Conservation (phyloP, 2,888 invertebrate species). For the Lycaena phlaeas region DNA sequence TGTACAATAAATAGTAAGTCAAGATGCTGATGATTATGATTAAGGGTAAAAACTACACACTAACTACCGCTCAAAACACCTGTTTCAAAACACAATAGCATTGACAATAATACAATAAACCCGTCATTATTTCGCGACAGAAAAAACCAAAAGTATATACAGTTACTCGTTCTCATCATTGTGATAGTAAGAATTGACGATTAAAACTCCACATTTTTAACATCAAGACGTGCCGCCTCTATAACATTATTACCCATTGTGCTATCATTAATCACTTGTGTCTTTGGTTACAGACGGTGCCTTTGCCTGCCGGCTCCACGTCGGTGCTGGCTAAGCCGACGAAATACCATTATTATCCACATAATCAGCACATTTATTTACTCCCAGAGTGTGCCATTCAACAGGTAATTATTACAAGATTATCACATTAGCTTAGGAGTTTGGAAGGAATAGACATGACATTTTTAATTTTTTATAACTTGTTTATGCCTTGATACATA, state of each 20-base stretch:
- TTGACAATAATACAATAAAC: neutral
- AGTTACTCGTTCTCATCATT: constrained; percentile 17
- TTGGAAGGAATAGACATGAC: neutral
- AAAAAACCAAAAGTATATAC: constrained; percentile 25
- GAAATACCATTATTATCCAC: constrained; percentile 94
- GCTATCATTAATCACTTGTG: constrained; percentile 2
- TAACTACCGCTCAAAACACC: no score
- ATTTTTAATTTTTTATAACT: neutral
- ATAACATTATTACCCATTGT: constrained; percentile 16
- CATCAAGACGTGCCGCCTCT: constrained; percentile 13
- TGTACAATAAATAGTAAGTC: no score
- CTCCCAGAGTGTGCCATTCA: constrained; percentile 95
- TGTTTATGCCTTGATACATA: no score
- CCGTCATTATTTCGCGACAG: constrained; percentile 19
- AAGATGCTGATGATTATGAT: no score
- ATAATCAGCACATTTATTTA: constrained; percentile 93
- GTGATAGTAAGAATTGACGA: constrained; percentile 1
- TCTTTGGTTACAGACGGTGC: constrained; percentile 76
- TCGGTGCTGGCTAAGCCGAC: constrained; percentile 87
- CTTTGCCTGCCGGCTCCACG: constrained; percentile 77
- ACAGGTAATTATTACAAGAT: constrained; percentile 72
- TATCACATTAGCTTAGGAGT: neutral
- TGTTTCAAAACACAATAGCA: no score
- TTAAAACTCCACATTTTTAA: constrained; percentile 8
- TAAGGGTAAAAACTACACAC: no score